phyloP scores from a whole-genome alignment of 2,113 vertebrate genomes.

The Stercorarius parasiticus region DNA sequence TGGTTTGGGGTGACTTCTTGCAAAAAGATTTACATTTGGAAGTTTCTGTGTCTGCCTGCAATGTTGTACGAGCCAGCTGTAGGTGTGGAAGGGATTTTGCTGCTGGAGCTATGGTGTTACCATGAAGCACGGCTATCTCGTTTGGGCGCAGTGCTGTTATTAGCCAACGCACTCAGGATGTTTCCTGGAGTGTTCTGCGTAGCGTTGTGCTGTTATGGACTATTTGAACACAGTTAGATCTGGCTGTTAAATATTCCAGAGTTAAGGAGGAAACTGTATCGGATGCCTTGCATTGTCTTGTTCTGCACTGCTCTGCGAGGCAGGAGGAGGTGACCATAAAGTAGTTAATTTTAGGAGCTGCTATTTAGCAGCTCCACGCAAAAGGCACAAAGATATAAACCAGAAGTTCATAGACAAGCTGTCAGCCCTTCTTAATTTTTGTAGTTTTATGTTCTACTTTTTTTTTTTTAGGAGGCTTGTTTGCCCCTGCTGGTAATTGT shows the following conservation, averaged over 20 bases:
- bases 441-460: neutral
- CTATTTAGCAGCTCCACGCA: neutral
- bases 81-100: neutral
- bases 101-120: neutral
- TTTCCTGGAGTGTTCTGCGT: neutral
- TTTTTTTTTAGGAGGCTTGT: neutral
- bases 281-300: neutral
- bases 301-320: neutral
- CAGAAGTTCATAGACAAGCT: neutral
- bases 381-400: neutral
- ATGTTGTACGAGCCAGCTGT: fast-evolving
- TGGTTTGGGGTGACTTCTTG: neutral
- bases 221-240: neutral
- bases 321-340: neutral
- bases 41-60: neutral
- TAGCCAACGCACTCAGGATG: fast-evolving
- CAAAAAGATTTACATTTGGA: neutral
- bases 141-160: neutral
- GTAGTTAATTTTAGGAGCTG: neutral
- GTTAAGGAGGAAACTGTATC: neutral
- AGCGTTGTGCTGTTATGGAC: neutral
- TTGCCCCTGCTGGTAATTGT: neutral
- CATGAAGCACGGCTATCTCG: neutral
- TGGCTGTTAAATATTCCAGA: neutral
- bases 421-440: neutral